Base-by-base conservation (phyloP, 1,140 invertebrate genomes). In the Nixonia krombeini region DNA sequence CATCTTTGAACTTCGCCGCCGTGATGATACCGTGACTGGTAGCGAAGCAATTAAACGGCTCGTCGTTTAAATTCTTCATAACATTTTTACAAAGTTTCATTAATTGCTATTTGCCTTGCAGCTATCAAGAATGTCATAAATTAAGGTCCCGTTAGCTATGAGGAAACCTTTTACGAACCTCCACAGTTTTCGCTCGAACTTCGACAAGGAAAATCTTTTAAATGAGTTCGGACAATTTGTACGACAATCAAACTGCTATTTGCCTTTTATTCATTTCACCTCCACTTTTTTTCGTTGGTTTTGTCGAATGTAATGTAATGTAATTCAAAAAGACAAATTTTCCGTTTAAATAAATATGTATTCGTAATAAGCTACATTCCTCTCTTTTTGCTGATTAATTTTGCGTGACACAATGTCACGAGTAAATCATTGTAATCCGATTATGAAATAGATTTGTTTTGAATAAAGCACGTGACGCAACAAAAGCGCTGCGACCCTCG, bases 21-120 rank as follows among this genome's bases (percentile, higher is more conserved):
- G 37, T 17, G 37, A 40, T 16, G 16, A 8, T 55, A 46, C n/a
- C n/a, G 28, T 12, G 10, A 57, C 53, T 58, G 70, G 47, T 16
- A 23, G 45, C 50, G 58, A 42, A 70, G 76, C 77, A 81, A 80
- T 81, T 80, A 81, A 62, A 80, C 74, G 73, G 70, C 62, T 29
- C 42, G 57, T 56, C 53, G 79, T 78, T 82, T 79, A 73, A 80
- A 79, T 71, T 79, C 74, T 52, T 78, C 77, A 81, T 81, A 83
- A 81, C 78, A 83, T 81, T 81, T 83, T 83, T 80, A 72, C 72
- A 76, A 81, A 81, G 65, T 80, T 80, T 51, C 45, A 45, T 66
- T 70, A 46, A 68, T 57, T 68, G 52, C 52, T n/a, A 68, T 57
- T 62, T 53, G 23, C 52, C 57, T 46, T 12, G 23, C 9, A 47